Base-by-base conservation (phyloP, 1,140 invertebrate species). In the Lepeophtheirus salmonis region DNA sequence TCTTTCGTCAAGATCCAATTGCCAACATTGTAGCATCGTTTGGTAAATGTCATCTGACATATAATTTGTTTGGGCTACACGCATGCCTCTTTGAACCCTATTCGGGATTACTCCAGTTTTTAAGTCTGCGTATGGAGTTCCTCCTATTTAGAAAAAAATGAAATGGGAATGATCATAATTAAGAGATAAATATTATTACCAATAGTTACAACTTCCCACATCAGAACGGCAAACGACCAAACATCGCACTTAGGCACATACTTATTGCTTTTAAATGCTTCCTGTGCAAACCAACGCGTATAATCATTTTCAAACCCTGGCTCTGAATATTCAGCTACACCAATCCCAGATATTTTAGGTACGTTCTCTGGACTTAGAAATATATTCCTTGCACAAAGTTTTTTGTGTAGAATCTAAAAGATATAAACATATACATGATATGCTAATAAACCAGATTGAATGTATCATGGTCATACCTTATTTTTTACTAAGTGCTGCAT, bases 181-280 rank as follows among this genome's bases (percentile, higher is more conserved):
- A 22, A 22, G 16, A 54, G 26, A 16, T 14, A 51, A 14, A 49
- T 21, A 50, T 17, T 60, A 60, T 66, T 62, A 75, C 75, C 86
- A 66, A 89, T 73, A n/a, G 82, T 79, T 56, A 83, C 76, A 63
- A 83, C 78, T 70, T 90, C 86, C 86, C 86, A 89, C 30, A 87
- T 69, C 6, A 89, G 67, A 57, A 83, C 78, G 2, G 80, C 86
- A 71, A 81, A 87, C 0, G 84, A 81, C 86, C 86, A 90, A 2
- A 86, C 77, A 67, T 86, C 83, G 61, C 81, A 82, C 65, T 83
- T 80, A 1, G 75, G 71, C 22, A 79, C 76, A 58, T 76, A 80
- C 41, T 76, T 76, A 22, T 78, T 76, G 64, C 78, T 78, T 59
- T 76, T 76, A 61, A 86, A 74, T 63, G 82, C 79, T 67, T 89